Percentiles rank a stretch among this genome's conserved stretches.
Conservation (phyloP, 2,888 invertebrate species). For the Bombylius discolor region DNA sequence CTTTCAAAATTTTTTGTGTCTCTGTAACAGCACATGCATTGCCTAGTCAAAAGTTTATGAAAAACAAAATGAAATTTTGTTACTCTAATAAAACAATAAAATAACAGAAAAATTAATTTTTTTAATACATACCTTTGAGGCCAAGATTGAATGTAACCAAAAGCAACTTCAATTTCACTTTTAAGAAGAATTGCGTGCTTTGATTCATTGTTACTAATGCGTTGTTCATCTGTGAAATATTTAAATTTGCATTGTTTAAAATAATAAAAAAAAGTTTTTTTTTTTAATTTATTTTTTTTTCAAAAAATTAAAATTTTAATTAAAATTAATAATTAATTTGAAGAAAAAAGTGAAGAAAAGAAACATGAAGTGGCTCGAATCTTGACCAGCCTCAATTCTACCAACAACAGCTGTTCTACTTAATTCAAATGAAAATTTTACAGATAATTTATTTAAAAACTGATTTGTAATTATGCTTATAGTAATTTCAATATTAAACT, state of each 20-base stretch:
- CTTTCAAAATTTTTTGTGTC: constrained; percentile 86
- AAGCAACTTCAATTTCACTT: constrained; percentile 69
- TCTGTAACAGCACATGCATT: constrained; percentile 91
- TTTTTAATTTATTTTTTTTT: too few relatives aligned
- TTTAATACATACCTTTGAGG: constrained; percentile 57
- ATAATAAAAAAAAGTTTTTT: too few relatives aligned
- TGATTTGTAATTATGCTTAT: too few relatives aligned
- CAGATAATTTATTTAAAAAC: too few relatives aligned
- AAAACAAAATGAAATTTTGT: too few relatives aligned
- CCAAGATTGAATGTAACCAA: constrained; percentile 80
- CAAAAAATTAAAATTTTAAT: too few relatives aligned
- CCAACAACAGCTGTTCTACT: neutral
- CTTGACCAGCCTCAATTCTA: neutral
- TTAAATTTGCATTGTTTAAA: too few relatives aligned
- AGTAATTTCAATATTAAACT: too few relatives aligned
- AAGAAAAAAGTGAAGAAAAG: too few relatives aligned
- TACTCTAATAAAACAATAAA: too few relatives aligned
- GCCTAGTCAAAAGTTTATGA: constrained; percentile 40
- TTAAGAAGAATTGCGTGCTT: constrained; percentile 61
- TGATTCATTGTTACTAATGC: constrained; percentile 62
- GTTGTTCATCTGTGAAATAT: constrained; percentile 57
- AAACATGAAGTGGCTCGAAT: neutral
- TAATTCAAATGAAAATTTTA: too few relatives aligned
- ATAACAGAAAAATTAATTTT: neutral
- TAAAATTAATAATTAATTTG: too few relatives aligned